phyloP scores from a whole-genome alignment of 2,888 invertebrate species.

The Leptopilina drosophilae region DNA sequence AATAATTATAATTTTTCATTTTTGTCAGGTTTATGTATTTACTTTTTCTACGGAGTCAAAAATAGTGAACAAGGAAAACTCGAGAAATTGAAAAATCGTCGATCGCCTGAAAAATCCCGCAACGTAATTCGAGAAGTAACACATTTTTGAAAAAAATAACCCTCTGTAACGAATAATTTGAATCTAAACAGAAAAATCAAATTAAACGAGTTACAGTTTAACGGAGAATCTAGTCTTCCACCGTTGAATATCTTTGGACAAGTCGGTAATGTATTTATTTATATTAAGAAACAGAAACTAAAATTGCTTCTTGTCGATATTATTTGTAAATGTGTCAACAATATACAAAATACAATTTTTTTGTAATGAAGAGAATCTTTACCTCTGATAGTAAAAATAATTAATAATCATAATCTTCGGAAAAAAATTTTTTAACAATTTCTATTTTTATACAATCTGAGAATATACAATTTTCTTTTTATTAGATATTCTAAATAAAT shows the following conservation, averaged over 20 bases:
- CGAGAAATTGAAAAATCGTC: slow-evolving; percentile 55
- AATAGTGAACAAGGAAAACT: slow-evolving; percentile 84
- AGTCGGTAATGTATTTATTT: slow-evolving; percentile 31
- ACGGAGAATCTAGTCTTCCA: slow-evolving; percentile 44
- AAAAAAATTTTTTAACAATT: too few species aligned
- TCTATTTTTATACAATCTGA: too few species aligned
- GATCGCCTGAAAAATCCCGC: background rate
- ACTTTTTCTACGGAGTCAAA: slow-evolving; percentile 90
- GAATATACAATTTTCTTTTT: too few species aligned
- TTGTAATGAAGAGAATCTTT: background rate
- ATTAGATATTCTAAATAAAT: too few species aligned
- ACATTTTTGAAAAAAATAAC: background rate
- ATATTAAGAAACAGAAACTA: slow-evolving; percentile 5
- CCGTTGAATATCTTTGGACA: slow-evolving; percentile 9
- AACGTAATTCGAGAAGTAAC: background rate
- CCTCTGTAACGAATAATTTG: background rate
- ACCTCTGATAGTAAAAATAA: too few species aligned
- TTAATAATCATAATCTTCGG: too few species aligned
- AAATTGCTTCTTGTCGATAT: background rate
- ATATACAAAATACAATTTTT: background rate
- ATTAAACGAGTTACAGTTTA: slow-evolving; percentile 20
- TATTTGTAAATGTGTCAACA: background rate
- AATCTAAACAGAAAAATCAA: background rate
- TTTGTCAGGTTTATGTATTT: slow-evolving; percentile 87
- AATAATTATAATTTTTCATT: background rate